Base-by-base conservation (phyloP, 2,888 invertebrate genomes). In the Drosophila dives region DNA sequence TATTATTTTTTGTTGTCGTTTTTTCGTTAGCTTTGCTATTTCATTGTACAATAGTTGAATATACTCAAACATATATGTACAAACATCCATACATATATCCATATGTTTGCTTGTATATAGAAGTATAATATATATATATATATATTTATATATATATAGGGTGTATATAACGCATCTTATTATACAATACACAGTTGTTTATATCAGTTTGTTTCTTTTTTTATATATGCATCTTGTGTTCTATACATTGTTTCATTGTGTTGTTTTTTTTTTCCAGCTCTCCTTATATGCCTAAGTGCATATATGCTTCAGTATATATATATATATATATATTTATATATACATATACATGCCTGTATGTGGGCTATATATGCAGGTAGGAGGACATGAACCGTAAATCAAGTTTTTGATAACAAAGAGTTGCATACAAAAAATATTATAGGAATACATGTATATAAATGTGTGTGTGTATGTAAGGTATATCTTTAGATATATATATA, bases 391-490 rank as follows among this genome's bases (percentile, higher is more conserved):
- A 80, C 62, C 76, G 76, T 67, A 75, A 80, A 75, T 61, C 68
- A 74, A 56, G 33, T 50, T 42, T 48, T 42, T 34, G 53, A 63
- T 75, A 70, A 61, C 50, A 70, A 72, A 71, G 51, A 68, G 64
- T 69, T 76, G 73, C 81, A 65, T 81, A 81, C 77, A 81, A 75
- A 77, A 81, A 70, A 74, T 84, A 66, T 76, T 55, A 67, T 80
- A 83, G 82, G 86, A 73, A 85, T 83, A 83, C 78, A 86, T 89
- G 73, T 89, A 89, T 83, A 85, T 85, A 72, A 75, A 82, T 81
- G 70, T 72, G 55, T 65, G 54, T 81, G 69, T 81, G 69, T 81
- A 66, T 72, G 63, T 68, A 64, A 42, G 45, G 26, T 51, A 50
- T 66, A 63, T 50, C 40, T 45, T 12, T 42, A 48, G 56, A n/a